Evolutionary conservation across 2,113 vertebrate species (phyloP).

Genomic region (Sylvia atricapilla): DNA sequence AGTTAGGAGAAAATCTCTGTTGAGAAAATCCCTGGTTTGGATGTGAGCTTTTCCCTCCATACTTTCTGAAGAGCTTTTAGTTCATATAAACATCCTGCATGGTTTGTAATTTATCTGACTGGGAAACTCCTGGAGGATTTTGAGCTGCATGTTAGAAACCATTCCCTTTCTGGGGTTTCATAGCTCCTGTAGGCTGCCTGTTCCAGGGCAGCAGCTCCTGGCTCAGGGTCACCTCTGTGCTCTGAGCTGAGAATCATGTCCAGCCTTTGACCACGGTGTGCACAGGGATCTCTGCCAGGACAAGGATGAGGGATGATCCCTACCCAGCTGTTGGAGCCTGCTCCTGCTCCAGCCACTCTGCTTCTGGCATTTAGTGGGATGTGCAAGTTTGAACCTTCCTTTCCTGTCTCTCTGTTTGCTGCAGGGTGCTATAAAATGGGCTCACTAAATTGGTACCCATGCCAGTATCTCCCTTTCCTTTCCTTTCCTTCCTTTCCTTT

Average conservation of each 20-base stretch:
- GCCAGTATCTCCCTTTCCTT: background rate
- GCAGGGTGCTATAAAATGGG: background rate
- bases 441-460: background rate
- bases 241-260: rapidly evolving
- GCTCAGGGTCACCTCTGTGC: background rate
- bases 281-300: background rate
- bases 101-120: background rate
- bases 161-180: background rate
- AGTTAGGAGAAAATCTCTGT: background rate
- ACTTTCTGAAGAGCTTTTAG: conserved; percentile 15
- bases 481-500: background rate
- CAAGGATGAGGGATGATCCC: background rate
- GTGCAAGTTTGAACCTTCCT: background rate
- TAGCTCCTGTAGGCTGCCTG: background rate
- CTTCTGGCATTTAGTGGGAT: background rate
- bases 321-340: background rate
- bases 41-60: background rate
- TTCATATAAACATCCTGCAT: background rate
- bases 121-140: background rate
- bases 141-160: background rate
- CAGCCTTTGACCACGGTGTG: background rate
- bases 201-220: background rate
- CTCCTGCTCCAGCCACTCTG: background rate
- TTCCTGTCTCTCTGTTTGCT: background rate
- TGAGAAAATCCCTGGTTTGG: background rate